phyloP scores from a whole-genome alignment of 2,797 vertebrate species.

The Salmo trutta region DNA sequence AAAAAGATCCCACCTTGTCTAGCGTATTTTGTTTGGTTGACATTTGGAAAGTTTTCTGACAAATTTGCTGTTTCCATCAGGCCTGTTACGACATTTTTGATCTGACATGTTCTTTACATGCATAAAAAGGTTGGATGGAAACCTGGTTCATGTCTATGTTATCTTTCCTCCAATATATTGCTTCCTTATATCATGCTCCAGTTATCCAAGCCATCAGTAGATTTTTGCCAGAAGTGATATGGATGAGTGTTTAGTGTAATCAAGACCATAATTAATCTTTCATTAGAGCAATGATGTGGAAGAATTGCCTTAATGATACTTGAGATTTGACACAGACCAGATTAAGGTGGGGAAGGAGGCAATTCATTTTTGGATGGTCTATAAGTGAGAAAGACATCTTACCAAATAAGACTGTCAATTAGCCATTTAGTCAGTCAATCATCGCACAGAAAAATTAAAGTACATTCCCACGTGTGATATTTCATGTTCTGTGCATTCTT shows the following conservation, averaged over 20 bases:
- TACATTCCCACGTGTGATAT: not conserved
- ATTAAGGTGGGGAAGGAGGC: slow-evolving; percentile 49
- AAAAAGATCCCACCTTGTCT: too few relatives aligned
- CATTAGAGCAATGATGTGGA: slow-evolving; percentile 63
- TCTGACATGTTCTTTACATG: too few relatives aligned
- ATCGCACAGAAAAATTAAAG: not conserved
- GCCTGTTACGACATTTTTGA: too few relatives aligned
- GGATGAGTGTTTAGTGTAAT: slow-evolving; percentile 56
- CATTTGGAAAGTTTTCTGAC: too few relatives aligned
- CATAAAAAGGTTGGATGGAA: too few relatives aligned
- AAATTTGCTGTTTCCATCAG: too few relatives aligned
- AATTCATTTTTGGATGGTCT: slow-evolving; percentile 53
- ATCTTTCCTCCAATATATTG: not conserved
- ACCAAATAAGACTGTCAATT: not conserved
- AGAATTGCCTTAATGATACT: slow-evolving; percentile 46
- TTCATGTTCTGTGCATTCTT: too few relatives aligned
- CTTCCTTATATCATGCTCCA: slow-evolving; percentile 38
- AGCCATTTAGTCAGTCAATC: not conserved
- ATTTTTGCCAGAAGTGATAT: slow-evolving; percentile 35
- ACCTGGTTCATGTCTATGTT: too few relatives aligned
- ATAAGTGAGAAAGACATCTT: not conserved
- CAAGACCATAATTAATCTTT: slow-evolving; percentile 61
- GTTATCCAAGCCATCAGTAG: slow-evolving; percentile 29
- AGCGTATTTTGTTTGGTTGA: too few relatives aligned
- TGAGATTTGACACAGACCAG: slow-evolving; percentile 45